These are phyloP conservation scores for Reticulitermes speratus DNA, from an alignment of 1,140 invertebrate species.

Conservation along the genomic window DNA sequence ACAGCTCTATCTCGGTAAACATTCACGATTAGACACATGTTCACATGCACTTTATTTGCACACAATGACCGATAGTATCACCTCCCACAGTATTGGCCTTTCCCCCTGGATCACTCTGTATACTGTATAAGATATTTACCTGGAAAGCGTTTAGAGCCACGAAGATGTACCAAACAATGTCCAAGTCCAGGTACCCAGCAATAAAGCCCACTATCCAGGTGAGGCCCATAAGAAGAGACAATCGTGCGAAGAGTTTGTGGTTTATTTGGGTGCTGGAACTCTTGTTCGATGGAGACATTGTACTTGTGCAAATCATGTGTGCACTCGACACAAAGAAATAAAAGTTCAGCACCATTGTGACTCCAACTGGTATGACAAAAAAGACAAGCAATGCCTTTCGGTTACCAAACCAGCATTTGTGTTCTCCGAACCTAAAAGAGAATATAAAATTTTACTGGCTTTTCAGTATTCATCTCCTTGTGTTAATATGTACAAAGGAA, in stretches of 20 bases:
- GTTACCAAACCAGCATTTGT: conserved; percentile 56
- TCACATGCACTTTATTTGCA: too few relatives aligned
- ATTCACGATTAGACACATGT: too few relatives aligned
- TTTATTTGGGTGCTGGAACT: background rate
- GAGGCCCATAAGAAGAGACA: background rate
- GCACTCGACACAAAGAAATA: conserved; percentile 55
- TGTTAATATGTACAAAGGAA: too few relatives aligned
- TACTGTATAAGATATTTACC: background rate
- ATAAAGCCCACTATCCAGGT: background rate
- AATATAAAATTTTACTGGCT: conserved; percentile 40
- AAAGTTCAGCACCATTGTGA: conserved; percentile 53
- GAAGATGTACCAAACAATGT: background rate
- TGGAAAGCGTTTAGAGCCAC: conserved; percentile 1
- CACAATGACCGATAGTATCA: too few relatives aligned
- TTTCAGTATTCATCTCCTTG: too few relatives aligned
- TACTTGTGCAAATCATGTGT: conserved; percentile 49
- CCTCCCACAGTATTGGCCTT: too few relatives aligned
- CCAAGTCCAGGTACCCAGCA: background rate
- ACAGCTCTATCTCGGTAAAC: too few relatives aligned
- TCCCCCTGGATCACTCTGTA: too few relatives aligned
- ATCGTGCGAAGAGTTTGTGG: background rate
- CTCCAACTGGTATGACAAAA: conserved; percentile 53
- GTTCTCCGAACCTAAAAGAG: conserved; percentile 47
- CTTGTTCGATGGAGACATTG: background rate
- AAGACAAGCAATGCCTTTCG: conserved; percentile 52